A percentile compares a stretch with the other conserved stretches of the same genome.
phyloP scores from a whole-genome alignment of 1,140 invertebrate species.

The Saxidomus purpurata region DNA sequence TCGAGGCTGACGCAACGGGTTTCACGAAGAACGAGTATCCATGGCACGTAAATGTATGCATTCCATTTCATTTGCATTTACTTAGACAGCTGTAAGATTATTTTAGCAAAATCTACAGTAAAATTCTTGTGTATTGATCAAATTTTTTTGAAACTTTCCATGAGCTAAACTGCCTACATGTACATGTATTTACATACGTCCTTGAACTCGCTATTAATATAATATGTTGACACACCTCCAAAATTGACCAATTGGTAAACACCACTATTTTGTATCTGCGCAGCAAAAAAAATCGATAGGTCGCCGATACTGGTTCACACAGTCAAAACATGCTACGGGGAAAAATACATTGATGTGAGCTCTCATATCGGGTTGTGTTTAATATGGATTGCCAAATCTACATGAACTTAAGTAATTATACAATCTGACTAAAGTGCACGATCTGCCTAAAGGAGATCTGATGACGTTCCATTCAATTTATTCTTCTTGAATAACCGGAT shows the following conservation, averaged over 20 bases:
- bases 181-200: constrained; percentile 56
- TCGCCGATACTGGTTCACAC: not conserved
- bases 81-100: not conserved
- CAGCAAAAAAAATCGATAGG: not conserved
- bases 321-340: not conserved
- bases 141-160: constrained; percentile 26
- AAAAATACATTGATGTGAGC: not conserved
- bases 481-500: too few species aligned
- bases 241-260: constrained; percentile 46
- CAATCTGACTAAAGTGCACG: too few species aligned
- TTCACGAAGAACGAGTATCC: constrained; percentile 9
- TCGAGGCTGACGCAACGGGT: constrained; percentile 41
- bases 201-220: constrained; percentile 15
- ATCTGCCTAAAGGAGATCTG: too few species aligned
- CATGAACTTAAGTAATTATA: too few species aligned
- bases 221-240: constrained; percentile 63
- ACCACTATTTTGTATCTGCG: not conserved
- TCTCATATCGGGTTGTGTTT: not conserved
- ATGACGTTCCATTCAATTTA: too few species aligned
- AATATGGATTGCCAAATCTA: too few species aligned
- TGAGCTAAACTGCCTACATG: not conserved
- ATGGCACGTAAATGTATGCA: not conserved
- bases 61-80: not conserved
- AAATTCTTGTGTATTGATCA: not conserved
- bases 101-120: not conserved